A percentile compares a stretch with the other conserved stretches of the same genome.
Conservation (phyloP, 2,888 invertebrate species). For the Ypsolopha sequella region DNA sequence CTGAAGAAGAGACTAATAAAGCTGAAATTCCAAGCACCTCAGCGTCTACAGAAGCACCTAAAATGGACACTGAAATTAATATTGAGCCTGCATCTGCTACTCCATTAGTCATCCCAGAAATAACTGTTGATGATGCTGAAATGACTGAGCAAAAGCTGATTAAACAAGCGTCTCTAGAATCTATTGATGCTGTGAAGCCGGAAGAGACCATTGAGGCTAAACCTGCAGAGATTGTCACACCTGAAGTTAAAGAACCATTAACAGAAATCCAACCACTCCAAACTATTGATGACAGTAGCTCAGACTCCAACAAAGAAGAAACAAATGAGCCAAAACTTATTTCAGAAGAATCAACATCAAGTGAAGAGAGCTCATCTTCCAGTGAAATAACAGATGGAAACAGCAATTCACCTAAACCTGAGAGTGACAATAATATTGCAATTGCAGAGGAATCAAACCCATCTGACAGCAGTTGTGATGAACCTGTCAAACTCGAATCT, state of each 20-base stretch:
- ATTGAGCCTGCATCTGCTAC: conserved; percentile 9
- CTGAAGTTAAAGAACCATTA: conserved; percentile 12
- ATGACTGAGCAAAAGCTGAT: conserved; percentile 49
- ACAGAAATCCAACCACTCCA: conserved; percentile 22
- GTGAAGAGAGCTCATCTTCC: conserved; percentile 59
- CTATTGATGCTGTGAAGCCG: conserved; percentile 10
- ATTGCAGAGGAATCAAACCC: conserved; percentile 35
- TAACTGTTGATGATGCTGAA: conserved; percentile 55
- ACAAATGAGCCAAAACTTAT: conserved; percentile 40
- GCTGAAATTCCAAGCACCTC: conserved; percentile 5
- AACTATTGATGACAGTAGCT: conserved; percentile 42
- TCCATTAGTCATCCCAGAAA: conserved; percentile 47
- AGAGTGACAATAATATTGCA: conserved; percentile 32
- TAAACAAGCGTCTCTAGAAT: conserved; percentile 25
- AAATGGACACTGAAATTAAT: conserved; percentile 1
- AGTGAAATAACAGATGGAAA: conserved; percentile 60
- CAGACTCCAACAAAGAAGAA: conserved; percentile 45
- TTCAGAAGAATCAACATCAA: conserved; percentile 49
- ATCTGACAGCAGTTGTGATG: conserved; percentile 22
- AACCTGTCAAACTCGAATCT: conserved; percentile 18
- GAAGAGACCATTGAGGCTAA: conserved; percentile 14
- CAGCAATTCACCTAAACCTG: conserved; percentile 54
- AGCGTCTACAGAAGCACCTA: conserved; percentile 1
- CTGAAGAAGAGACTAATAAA: conserved; percentile 14
- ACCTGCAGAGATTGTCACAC: conserved; percentile 15